A percentile compares a stretch with the other conserved stretches of the same genome.
phyloP scores from a whole-genome alignment of 1,140 invertebrate genomes.

The Drosophila punjabiensis region DNA sequence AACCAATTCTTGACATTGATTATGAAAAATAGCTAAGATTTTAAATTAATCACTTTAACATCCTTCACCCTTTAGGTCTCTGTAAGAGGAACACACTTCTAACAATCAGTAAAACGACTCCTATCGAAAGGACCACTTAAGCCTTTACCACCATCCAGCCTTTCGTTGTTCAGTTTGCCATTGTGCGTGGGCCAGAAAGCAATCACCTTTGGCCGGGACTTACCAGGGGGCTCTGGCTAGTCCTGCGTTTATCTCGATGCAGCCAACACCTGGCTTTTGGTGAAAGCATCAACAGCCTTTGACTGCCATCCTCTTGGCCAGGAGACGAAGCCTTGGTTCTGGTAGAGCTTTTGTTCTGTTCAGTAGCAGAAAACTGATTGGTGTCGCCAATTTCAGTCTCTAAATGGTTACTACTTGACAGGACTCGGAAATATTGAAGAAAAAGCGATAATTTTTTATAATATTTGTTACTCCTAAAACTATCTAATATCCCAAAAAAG shows the following conservation, averaged over 20 bases:
- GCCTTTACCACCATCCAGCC: neutral
- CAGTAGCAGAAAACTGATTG: conserved; percentile 9
- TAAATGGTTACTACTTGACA: neutral
- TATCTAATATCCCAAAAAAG: neutral
- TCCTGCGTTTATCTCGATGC: neutral
- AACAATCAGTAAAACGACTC: neutral
- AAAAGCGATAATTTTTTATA: neutral
- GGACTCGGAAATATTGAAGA: neutral
- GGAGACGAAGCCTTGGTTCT: neutral
- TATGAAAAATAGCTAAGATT: neutral
- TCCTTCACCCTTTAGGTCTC: neutral
- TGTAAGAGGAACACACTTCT: neutral
- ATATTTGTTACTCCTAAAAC: neutral
- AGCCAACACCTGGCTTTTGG: conserved; percentile 9
- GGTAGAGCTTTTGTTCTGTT: neutral
- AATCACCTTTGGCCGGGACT: conserved; percentile 10
- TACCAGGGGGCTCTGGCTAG: neutral
- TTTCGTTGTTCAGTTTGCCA: neutral
- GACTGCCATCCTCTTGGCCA: neutral
- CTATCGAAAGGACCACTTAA: neutral
- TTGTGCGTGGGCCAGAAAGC: conserved; percentile 17
- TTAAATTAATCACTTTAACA: neutral
- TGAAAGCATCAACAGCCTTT: conserved; percentile 8
- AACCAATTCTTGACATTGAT: neutral
- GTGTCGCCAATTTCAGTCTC: neutral